Percentiles rank a stretch among this genome's conserved stretches.
Evolutionary conservation across 1,140 invertebrate genomes (phyloP).

Genomic region (Branchinecta lindahli): DNA sequence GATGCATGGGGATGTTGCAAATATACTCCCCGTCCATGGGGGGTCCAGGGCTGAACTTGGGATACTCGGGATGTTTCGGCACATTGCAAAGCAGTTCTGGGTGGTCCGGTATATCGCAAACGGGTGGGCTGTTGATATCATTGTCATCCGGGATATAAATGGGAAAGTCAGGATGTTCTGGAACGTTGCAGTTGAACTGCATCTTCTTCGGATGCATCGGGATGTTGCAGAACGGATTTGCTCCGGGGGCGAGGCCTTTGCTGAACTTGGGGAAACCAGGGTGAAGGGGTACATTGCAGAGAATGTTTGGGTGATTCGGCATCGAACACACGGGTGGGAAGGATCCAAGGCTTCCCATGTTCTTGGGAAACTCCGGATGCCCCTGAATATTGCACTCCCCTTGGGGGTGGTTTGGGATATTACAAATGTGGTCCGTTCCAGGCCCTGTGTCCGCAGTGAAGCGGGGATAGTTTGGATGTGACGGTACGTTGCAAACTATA

Average conservation of each 20-base stretch:
- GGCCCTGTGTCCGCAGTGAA: neutral
- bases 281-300: conserved; percentile 15
- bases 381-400: conserved; percentile 14
- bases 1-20: conserved; percentile 17
- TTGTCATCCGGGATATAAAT: conserved; percentile 12
- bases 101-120: conserved; percentile 14
- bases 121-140: conserved; percentile 14
- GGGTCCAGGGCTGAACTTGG: conserved; percentile 13
- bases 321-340: conserved; percentile 9
- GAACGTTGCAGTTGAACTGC: conserved; percentile 14
- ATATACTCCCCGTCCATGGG: conserved; percentile 17
- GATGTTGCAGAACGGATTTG: conserved; percentile 19
- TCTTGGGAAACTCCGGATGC: conserved; percentile 16
- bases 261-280: conserved; percentile 16
- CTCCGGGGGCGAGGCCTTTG: conserved; percentile 13
- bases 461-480: conserved; percentile 13
- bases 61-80: conserved; percentile 19
- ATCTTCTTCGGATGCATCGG: conserved; percentile 12
- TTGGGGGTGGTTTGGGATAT: conserved; percentile 1
- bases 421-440: neutral
- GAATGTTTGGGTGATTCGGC: conserved; percentile 9
- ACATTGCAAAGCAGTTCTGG: conserved; percentile 19
- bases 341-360: conserved; percentile 1
- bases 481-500: conserved; percentile 15
- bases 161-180: conserved; percentile 17